Evolutionary conservation across 2,888 invertebrate genomes (phyloP), one percentile per base, ranked within the genome.

Genomic region (Ennomos fuscantarius): DNA sequence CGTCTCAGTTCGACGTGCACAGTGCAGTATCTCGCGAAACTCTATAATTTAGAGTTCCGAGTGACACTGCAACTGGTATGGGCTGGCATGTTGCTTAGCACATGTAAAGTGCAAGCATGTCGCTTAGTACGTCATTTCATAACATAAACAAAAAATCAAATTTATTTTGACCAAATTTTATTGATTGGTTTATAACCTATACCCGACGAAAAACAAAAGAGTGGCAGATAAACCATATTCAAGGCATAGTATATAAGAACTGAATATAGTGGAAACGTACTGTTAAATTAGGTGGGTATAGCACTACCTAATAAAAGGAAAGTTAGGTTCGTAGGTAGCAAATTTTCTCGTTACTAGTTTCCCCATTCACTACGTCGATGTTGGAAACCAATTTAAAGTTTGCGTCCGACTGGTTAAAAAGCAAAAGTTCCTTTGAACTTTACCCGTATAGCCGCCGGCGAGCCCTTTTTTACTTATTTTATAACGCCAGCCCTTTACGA

Each of bases 331-430:
- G 63, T 57, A 68, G 70, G 70, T 62, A 72, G 63, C 63, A 58
- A 76, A 78, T 77, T 79, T 76, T 81, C 80, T 81, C 76, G 73
- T 79, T 81, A 81, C 80, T 85, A 87, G 86, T 85, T 84, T 79
- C 74, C 78, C 77, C 81, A 84, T 86, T 82, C 78, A 73, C 73
- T 64, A 68, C 53, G 65, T 77, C 74, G 79, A 78, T 78, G 80
- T 78, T 79, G 72, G 74, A 86, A 88, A 87, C 86, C 87, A 89
- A 90, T 89, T 89, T 88, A 88, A 89, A 89, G 83, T 89, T 89
- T 79, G 80, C 81, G 80, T 84, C 84, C 78, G 79, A 82, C 86
- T 86, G 84, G 86, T 86, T 89, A 87, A 87, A 88, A 89, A 86
- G 86, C 85, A 84, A 87, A 88, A 87, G 83, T 87, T 86, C 74